These are phyloP conservation scores for Pristionchus maxplancki DNA, from an alignment of 2,888 invertebrate genomes.

Conservation along the genomic window DNA sequence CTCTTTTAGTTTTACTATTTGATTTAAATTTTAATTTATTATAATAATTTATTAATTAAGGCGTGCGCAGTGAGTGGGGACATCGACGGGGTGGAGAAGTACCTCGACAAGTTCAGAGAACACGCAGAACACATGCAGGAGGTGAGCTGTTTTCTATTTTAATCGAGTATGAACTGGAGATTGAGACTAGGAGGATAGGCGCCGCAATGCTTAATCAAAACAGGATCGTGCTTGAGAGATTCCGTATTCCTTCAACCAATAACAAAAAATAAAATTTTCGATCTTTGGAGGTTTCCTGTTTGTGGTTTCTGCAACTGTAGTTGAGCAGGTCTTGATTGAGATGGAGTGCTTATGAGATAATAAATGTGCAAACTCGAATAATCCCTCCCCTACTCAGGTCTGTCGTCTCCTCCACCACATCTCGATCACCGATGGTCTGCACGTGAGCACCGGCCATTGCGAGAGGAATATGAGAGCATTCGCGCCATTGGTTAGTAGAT, in stretches of 20 bases:
- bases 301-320: too few species aligned
- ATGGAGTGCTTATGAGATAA: too few species aligned
- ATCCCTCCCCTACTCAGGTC: conserved; percentile 82
- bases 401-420: conserved; percentile 97
- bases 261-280: too few species aligned
- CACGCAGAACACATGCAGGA: conserved; percentile 98
- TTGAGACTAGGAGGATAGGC: too few species aligned
- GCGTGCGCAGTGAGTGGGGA: conserved; percentile 84
- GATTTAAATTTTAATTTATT: not conserved
- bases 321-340: not conserved
- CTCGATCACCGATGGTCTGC: conserved; percentile 92
- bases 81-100: conserved; percentile 92
- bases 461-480: conserved; percentile 95
- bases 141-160: conserved; percentile 83
- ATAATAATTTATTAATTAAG: conserved; percentile 45
- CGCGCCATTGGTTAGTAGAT: conserved; percentile 88
- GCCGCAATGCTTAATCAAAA: too few species aligned
- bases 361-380: too few species aligned
- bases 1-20: not conserved
- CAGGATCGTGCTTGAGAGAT: too few species aligned
- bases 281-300: too few species aligned
- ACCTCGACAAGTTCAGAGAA: conserved; percentile 94
- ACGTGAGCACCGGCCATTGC: conserved; percentile 95
- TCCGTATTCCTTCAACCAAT: too few species aligned
- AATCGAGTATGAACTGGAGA: too few species aligned